Percentiles rank a stretch among this genome's conserved stretches.
phyloP scores from a whole-genome alignment of 1,140 invertebrate genomes.

The Reticulitermes speratus region DNA sequence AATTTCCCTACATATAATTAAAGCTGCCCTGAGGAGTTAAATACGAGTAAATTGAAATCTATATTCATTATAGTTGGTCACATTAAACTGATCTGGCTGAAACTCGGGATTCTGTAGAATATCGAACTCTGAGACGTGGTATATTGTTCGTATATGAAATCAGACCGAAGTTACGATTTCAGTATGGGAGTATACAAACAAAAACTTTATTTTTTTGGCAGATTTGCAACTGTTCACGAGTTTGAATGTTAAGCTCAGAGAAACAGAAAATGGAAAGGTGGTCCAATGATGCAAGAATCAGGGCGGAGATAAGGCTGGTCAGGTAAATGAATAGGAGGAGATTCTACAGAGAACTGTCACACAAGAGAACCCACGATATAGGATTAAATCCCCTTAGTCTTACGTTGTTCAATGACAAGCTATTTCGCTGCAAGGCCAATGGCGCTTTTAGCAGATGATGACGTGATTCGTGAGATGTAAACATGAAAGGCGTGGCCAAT shows the following conservation, averaged over 20 bases:
- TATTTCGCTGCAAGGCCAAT: neutral
- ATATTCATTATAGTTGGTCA: too few species aligned
- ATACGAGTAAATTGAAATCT: too few species aligned
- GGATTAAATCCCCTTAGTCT: conserved; percentile 4
- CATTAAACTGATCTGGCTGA: neutral
- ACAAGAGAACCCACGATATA: neutral
- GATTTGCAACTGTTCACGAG: neutral
- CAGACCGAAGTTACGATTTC: neutral
- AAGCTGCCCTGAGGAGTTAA: too few species aligned
- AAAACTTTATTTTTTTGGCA: neutral
- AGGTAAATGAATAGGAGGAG: neutral
- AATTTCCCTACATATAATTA: too few species aligned
- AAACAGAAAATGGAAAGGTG: neutral
- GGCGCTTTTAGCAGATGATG: neutral
- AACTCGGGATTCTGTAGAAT: neutral
- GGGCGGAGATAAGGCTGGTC: neutral
- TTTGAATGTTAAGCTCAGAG: neutral
- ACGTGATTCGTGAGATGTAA: neutral
- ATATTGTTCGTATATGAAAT: neutral
- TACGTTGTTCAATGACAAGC: neutral
- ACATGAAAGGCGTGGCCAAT: too few species aligned
- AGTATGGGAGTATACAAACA: neutral
- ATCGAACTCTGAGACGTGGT: neutral
- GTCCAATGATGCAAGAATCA: neutral
- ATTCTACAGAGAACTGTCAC: neutral